phyloP scores from a whole-genome alignment of 2,797 vertebrate genomes.

The Syndactyla subalaris region DNA sequence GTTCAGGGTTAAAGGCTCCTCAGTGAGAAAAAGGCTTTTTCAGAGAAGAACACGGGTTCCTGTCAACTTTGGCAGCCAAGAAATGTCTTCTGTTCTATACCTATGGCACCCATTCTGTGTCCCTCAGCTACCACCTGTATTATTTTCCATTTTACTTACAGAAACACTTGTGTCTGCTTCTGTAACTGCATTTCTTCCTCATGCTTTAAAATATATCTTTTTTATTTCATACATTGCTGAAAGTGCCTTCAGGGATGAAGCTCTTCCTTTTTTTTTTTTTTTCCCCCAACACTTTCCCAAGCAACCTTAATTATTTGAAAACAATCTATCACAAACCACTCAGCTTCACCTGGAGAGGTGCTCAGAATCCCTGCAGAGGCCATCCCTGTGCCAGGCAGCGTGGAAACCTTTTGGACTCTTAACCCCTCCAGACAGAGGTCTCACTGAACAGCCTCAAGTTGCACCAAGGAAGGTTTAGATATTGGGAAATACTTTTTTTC shows the following conservation, averaged over 20 bases:
- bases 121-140: background rate
- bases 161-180: background rate
- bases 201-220: background rate
- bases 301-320: background rate
- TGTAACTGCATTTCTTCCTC: background rate
- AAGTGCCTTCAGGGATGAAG: background rate
- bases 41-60: background rate
- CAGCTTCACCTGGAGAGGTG: background rate
- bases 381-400: background rate
- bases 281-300: background rate
- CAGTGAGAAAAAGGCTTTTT: background rate
- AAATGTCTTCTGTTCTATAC: background rate
- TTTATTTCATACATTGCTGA: background rate
- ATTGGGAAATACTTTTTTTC: background rate
- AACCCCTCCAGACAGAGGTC: background rate
- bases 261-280: background rate
- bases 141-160: background rate
- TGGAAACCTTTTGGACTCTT: background rate
- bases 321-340: background rate
- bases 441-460: background rate
- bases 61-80: background rate
- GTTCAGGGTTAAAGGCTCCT: background rate
- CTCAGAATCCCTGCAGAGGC: slow-evolving; percentile 26
- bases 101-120: background rate
- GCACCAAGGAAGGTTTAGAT: background rate